These are phyloP conservation scores for Danio rerio DNA, from an alignment of 2,113 vertebrate species.

Conservation along the genomic window GRCz12tu NC_133180.1:37372001-37372500, in stretches of 20 bases:
- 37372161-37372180: slow-evolving; percentile 54
- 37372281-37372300: slow-evolving; percentile 18
- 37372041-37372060: neutral
- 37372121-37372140: slow-evolving; percentile 14
- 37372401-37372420: neutral
- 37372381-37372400: neutral
- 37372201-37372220: slow-evolving; percentile 52
- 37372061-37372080: neutral
- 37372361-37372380: neutral
- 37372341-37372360: neutral
- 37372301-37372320: neutral
- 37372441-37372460: neutral
- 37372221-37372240: slow-evolving; percentile 47
- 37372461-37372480: neutral
- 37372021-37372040: neutral
- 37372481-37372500: neutral
- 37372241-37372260: slow-evolving; percentile 50
- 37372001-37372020: neutral
- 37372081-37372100: slow-evolving; percentile 15
- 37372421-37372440: neutral
- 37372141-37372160: slow-evolving; percentile 45
- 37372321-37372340: neutral
- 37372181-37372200: slow-evolving; percentile 49
- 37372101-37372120: neutral
- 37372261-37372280: slow-evolving; percentile 38